Evolutionary conservation across 2,113 vertebrate species (phyloP).

Genomic region (Halcyon malimbica): DNA sequence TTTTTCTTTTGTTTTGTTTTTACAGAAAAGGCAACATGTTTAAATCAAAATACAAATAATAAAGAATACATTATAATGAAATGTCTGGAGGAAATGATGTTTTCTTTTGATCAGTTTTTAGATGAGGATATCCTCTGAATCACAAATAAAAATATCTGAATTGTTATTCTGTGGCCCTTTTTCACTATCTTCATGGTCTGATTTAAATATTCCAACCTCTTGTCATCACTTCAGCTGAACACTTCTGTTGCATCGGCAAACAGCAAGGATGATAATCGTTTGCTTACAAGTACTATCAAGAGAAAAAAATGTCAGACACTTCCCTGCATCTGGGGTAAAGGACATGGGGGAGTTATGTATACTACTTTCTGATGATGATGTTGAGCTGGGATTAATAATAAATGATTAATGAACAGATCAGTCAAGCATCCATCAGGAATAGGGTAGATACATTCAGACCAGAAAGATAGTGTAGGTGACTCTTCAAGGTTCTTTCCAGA

Average conservation of each 20-base stretch:
- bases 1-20: background rate
- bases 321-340: background rate
- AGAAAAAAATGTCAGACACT: constrained; percentile 37
- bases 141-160: background rate
- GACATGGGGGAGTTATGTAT: background rate
- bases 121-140: background rate
- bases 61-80: background rate
- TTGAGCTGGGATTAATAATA: constrained; percentile 14
- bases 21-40: background rate
- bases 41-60: background rate
- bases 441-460: background rate
- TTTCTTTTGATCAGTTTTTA: background rate
- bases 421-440: background rate
- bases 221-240: constrained; percentile 34
- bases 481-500: constrained; percentile 17
- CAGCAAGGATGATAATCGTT: constrained; percentile 38
- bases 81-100: background rate
- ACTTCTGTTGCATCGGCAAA: constrained; percentile 54
- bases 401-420: constrained; percentile 49
- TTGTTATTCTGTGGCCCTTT: background rate
- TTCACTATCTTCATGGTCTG: background rate
- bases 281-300: constrained; percentile 29
- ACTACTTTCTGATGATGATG: constrained; percentile 25
- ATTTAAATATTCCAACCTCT: constrained; percentile 45
- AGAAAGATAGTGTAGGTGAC: background rate